Percentiles rank a stretch among this genome's conserved stretches.
phyloP scores from a whole-genome alignment of 2,888 invertebrate species.

The Cerceris ruficornis region DNA sequence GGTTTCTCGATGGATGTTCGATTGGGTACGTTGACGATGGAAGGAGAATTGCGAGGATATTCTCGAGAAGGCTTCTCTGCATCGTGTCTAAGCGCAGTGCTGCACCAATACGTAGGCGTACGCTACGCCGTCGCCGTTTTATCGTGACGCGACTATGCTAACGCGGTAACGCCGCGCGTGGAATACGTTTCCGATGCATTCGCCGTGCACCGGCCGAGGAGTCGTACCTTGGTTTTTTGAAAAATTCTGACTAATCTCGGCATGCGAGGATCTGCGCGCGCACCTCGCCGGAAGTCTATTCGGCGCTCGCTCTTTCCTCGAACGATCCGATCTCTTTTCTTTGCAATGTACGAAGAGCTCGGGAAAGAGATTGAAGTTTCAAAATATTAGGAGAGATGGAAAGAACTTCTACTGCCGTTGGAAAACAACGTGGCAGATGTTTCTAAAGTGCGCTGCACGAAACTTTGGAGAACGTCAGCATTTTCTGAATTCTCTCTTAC shows the following conservation, averaged over 20 bases:
- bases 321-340: too few relatives aligned
- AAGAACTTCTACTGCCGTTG: too few relatives aligned
- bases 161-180: slow-evolving; percentile 75
- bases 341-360: too few relatives aligned
- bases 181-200: slow-evolving; percentile 74
- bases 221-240: slow-evolving; percentile 3
- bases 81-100: slow-evolving; percentile 9
- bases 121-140: slow-evolving; percentile 58
- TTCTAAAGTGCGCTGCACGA: too few relatives aligned
- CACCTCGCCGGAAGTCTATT: slow-evolving; percentile 7
- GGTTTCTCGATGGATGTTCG: neutral
- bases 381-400: too few relatives aligned
- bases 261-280: slow-evolving; percentile 11
- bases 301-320: neutral
- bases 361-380: too few relatives aligned
- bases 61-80: too few relatives aligned
- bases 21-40: neutral
- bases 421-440: too few relatives aligned
- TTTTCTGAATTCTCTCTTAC: too few relatives aligned
- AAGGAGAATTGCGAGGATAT: too few relatives aligned
- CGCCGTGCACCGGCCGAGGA: slow-evolving; percentile 17
- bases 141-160: slow-evolving; percentile 78
- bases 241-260: slow-evolving; percentile 35
- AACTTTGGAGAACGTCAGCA: too few relatives aligned
- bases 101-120: slow-evolving; percentile 60